Conservation (phyloP, 2,797 vertebrate species). For the Anabacerthia variegaticeps region DNA sequence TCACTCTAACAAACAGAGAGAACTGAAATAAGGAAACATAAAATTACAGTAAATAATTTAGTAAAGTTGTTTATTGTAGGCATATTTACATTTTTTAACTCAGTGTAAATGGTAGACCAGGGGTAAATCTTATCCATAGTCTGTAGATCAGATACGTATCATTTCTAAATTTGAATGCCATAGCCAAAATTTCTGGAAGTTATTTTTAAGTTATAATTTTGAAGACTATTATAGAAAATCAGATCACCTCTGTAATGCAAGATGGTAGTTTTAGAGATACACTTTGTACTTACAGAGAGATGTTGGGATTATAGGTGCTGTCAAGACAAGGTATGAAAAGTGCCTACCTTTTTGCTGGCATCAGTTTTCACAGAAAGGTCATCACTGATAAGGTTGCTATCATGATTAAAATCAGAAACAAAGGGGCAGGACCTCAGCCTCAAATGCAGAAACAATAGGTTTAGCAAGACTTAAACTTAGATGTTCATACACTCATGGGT, state of each 20-base stretch:
- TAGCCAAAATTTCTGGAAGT: not conserved
- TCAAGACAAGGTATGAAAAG: not conserved
- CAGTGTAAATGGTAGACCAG: not conserved
- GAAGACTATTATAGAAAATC: not conserved
- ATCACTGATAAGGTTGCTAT: not conserved
- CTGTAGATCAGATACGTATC: fast-evolving
- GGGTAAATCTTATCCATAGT: not conserved
- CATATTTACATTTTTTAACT: not conserved
- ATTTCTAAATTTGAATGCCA: not conserved
- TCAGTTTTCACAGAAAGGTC: not conserved
- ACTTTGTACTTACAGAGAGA: not conserved
- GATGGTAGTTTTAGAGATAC: not conserved
- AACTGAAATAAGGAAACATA: not conserved
- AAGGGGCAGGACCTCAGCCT: not conserved
- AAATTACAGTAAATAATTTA: not conserved
- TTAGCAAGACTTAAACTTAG: not conserved
- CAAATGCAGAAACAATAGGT: not conserved
- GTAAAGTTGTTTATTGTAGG: not conserved
- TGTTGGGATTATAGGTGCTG: not conserved
- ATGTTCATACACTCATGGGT: not conserved
- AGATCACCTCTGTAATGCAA: not conserved
- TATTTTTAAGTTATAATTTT: not conserved
- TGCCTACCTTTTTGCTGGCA: not conserved
- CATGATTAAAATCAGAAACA: not conserved
- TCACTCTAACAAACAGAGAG: not conserved